Conservation (phyloP, 2,797 vertebrate species). For the Darevskia mixta region DNA sequence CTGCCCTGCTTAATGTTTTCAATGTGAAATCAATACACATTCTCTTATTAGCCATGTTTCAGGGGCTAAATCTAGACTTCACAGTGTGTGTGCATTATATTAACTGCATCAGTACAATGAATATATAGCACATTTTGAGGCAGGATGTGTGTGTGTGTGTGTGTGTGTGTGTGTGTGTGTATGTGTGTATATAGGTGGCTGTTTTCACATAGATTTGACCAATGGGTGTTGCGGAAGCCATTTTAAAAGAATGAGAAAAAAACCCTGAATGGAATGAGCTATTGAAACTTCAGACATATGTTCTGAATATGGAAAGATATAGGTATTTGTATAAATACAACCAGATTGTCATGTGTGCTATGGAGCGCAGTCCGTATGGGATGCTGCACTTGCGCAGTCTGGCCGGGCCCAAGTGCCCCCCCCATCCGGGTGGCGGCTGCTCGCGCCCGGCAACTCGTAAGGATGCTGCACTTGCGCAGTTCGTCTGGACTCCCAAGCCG, state of each 20-base stretch:
- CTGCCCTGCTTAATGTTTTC: not conserved
- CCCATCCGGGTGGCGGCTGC: too few species aligned
- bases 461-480: too few species aligned
- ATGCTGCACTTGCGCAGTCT: too few species aligned
- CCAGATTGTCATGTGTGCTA: too few species aligned
- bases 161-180: too few species aligned
- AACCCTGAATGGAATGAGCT: not conserved
- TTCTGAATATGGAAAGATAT: not conserved
- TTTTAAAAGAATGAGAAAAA: not conserved
- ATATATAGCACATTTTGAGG: conserved; percentile 7
- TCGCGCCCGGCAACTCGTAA: too few species aligned
- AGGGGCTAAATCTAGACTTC: not conserved
- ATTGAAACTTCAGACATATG: not conserved
- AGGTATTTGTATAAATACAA: too few species aligned
- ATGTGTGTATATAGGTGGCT: too few species aligned
- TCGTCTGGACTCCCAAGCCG: too few species aligned
- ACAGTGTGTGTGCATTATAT: not conserved
- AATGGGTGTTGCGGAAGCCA: too few species aligned
- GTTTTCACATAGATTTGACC: not conserved
- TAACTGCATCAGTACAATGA: not conserved
- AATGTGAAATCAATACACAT: conserved; percentile 3
- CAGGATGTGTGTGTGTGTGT: not conserved
- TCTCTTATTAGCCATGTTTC: not conserved
- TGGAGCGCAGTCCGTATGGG: too few species aligned
- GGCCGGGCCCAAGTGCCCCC: too few species aligned